Base-by-base conservation (phyloP, 2,888 invertebrate species). In the Strigamia crassipes region DNA sequence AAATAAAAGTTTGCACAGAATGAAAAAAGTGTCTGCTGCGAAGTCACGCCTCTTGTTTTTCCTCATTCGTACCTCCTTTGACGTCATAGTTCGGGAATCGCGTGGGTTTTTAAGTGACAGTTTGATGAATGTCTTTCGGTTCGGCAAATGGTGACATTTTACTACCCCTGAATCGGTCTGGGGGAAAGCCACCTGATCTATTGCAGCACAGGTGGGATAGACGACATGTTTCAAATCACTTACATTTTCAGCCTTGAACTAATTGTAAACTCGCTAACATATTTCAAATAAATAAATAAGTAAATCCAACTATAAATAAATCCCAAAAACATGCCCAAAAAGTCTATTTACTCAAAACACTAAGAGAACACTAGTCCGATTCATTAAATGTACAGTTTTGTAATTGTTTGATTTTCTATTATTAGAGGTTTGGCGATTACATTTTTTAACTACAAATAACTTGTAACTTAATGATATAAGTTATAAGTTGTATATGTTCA, bases 111-210 rank as follows among this genome's bases (percentile, higher is more conserved):
- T 73, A 73, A 31, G 73, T 73, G 73, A 73, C 73, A 73, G 31
- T 73, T 73, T 73, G 73, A 73, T 31, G 73, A 73, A 73, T 73
- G 73, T 12, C 73, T 73, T 73, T 73, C 73, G 31, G 73, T 73
- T 73, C 73, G 31, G 31, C 73, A 73, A 73, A 73, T 73, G 31
- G 73, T 73, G 73, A 73, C 73, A 73, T 73, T 73, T 73, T 73
- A 73, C 27, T 31, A 27, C 31, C 73, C 73, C 27, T 73, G 73
- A 73, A 73, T 73, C 73, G 27, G 73, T 73, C 56, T 13, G 31
- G 31, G 73, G 73, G 31, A 27, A 73, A 73, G 73, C 27, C 31
- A 73, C 73, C 27, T 73, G 73, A 73, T 73, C 12, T 73, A 73
- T 27, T 31, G 13, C 31, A 31, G 27, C 73, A 31, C 73, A 73